Conservation (phyloP, 2,797 vertebrate genomes). For the Coranthus polyacanthus region DNA sequence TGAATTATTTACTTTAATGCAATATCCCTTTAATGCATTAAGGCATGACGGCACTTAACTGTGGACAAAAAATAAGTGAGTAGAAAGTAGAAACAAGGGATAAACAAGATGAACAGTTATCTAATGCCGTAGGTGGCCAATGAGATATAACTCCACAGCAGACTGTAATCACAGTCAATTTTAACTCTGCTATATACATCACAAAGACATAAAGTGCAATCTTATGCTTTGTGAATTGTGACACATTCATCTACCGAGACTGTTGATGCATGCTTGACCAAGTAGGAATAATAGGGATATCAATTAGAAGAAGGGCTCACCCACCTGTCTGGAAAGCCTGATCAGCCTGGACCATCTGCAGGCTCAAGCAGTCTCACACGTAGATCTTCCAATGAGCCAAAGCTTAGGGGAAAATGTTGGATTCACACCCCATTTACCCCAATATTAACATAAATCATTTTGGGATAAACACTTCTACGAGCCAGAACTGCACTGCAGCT, state of each 20-base stretch:
- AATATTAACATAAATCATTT: slow-evolving; percentile 77
- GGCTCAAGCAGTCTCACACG: slow-evolving; percentile 51
- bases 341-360: slow-evolving; percentile 64
- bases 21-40: slow-evolving; percentile 12
- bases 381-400: slow-evolving; percentile 77
- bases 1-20: slow-evolving; percentile 29
- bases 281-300: slow-evolving; percentile 71
- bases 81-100: slow-evolving; percentile 19
- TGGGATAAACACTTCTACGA: slow-evolving; percentile 62
- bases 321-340: slow-evolving; percentile 63
- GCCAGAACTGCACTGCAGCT: slow-evolving; percentile 30
- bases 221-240: slow-evolving; percentile 61
- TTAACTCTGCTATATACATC: slow-evolving; percentile 45
- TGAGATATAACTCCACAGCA: slow-evolving; percentile 36
- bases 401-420: slow-evolving; percentile 68
- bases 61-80: slow-evolving; percentile 11
- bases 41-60: slow-evolving; percentile 12
- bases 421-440: slow-evolving; percentile 82
- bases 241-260: slow-evolving; percentile 59
- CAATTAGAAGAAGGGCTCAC: slow-evolving; percentile 62
- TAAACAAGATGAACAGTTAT: slow-evolving; percentile 31
- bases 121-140: slow-evolving; percentile 30
- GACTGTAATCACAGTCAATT: slow-evolving; percentile 48
- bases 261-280: slow-evolving; percentile 65
- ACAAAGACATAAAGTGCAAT: slow-evolving; percentile 54